phyloP scores from a whole-genome alignment of 2,888 invertebrate genomes.

The Clusia tigrina region DNA sequence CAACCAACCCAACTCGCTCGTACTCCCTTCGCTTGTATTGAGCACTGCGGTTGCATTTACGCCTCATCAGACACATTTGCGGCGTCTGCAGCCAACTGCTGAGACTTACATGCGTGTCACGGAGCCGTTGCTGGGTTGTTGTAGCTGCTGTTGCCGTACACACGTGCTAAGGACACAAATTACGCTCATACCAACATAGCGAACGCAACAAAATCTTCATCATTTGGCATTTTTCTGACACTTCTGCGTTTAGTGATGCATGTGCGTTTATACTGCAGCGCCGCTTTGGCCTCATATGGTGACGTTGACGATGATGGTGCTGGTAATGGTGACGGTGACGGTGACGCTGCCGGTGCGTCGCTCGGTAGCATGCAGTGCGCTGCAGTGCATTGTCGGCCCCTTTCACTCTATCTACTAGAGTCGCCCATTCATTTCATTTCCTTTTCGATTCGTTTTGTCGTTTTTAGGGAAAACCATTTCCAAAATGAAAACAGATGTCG shows the following conservation, averaged over 20 bases:
- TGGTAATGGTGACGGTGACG: no score
- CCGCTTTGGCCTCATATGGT: no score
- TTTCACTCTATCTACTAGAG: no score
- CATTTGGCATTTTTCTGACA: constrained; percentile 38
- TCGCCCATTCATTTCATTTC: not conserved
- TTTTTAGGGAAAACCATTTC: not conserved
- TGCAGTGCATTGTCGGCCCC: not conserved
- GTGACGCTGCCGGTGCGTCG: not conserved
- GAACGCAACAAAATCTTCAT: constrained; percentile 5
- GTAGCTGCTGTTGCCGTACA: no score
- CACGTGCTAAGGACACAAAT: constrained; percentile 43
- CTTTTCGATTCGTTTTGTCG: not conserved
- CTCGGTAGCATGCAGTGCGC: not conserved
- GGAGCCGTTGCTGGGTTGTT: not conserved
- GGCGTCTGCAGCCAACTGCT: not conserved
- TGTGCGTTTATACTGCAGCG: not conserved
- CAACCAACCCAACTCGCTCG: no score
- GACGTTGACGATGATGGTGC: no score
- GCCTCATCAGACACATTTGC: not conserved
- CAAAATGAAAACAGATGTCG: constrained; percentile 62
- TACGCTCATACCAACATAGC: not conserved
- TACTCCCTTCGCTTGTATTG: no score
- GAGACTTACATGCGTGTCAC: not conserved
- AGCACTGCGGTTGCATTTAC: not conserved
- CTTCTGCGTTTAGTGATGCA: constrained; percentile 37